A percentile compares a stretch with the other conserved stretches of the same genome.
phyloP scores from a whole-genome alignment of 53 echinoderm and acorn worm species.

The Zoroaster sp. region DNA sequence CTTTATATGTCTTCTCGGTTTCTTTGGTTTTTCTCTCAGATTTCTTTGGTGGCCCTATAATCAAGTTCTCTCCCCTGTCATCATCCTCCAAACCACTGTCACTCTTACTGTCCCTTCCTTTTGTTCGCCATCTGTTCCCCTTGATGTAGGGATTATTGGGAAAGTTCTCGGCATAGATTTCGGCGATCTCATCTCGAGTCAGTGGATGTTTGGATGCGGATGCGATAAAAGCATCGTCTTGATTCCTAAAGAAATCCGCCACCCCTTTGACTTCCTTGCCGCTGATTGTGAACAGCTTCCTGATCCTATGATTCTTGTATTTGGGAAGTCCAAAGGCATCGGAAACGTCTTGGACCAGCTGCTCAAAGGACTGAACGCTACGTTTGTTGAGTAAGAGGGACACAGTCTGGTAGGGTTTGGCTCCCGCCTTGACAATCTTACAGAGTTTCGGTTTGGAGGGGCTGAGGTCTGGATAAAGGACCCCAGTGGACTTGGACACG shows the following conservation, averaged over 20 bases:
- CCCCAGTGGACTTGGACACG: slow-evolving; percentile 58
- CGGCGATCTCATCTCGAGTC: slow-evolving; percentile 65
- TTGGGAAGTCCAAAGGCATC: slow-evolving; percentile 91
- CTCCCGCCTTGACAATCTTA: slow-evolving; percentile 86
- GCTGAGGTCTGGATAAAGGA: slow-evolving; percentile 58
- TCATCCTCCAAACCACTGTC: slow-evolving; percentile 72
- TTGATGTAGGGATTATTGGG: slow-evolving; percentile 62
- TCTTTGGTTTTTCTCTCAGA: slow-evolving; percentile 10
- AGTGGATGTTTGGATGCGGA: slow-evolving; percentile 64
- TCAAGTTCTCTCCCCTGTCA: slow-evolving; percentile 21
- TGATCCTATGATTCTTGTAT: slow-evolving; percentile 80
- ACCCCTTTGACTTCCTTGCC: slow-evolving; percentile 87
- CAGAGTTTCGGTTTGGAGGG: slow-evolving; percentile 81
- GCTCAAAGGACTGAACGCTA: slow-evolving; percentile 86
- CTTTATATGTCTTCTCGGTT: not conserved
- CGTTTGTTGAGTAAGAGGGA: slow-evolving; percentile 91
- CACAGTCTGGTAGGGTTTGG: slow-evolving; percentile 72
- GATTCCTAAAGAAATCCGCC: slow-evolving; percentile 86
- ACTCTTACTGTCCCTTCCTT: slow-evolving; percentile 58
- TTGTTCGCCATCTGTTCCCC: slow-evolving; percentile 42
- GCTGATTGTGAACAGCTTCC: slow-evolving; percentile 83
- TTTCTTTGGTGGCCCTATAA: slow-evolving; percentile 4
- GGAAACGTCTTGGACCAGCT: slow-evolving; percentile 83
- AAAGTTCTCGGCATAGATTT: slow-evolving; percentile 76
- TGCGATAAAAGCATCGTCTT: slow-evolving; percentile 82